These are phyloP conservation scores for Mythimna pallens DNA, from an alignment of 2,888 invertebrate genomes.

Conservation along the genomic window DNA sequence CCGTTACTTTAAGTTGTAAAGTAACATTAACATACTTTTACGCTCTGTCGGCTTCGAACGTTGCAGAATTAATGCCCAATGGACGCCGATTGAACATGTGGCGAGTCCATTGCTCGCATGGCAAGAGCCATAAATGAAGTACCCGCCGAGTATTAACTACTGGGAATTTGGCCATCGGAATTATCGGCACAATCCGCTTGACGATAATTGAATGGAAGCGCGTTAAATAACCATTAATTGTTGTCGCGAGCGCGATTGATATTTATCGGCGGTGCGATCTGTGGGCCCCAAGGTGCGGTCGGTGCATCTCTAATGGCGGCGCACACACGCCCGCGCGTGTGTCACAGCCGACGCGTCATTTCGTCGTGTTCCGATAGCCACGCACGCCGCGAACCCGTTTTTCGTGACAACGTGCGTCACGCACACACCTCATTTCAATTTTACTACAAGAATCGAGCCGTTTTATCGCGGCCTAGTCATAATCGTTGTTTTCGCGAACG, in stretches of 20 bases:
- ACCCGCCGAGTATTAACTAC: slow-evolving; percentile 80
- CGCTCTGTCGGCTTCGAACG: slow-evolving; percentile 77
- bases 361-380: slow-evolving; percentile 73
- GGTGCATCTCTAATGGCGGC: slow-evolving; percentile 68
- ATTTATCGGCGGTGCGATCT: slow-evolving; percentile 77
- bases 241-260: slow-evolving; percentile 81
- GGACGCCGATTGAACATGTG: slow-evolving; percentile 76
- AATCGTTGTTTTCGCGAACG: slow-evolving; percentile 70
- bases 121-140: slow-evolving; percentile 83
- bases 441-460: slow-evolving; percentile 74
- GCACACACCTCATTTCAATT: slow-evolving; percentile 77
- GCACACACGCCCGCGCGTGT: slow-evolving; percentile 62
- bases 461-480: slow-evolving; percentile 68
- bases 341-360: slow-evolving; percentile 64
- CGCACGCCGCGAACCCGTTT: slow-evolving; percentile 72
- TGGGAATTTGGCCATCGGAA: slow-evolving; percentile 84
- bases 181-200: slow-evolving; percentile 84
- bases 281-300: slow-evolving; percentile 65
- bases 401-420: slow-evolving; percentile 80
- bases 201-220: slow-evolving; percentile 86
- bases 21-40: slow-evolving; percentile 82
- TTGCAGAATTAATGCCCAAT: slow-evolving; percentile 82
- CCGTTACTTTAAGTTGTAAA: slow-evolving; percentile 72
- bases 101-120: slow-evolving; percentile 75
- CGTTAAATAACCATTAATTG: slow-evolving; percentile 88